Evolutionary conservation across 1,140 invertebrate genomes (phyloP).

Genomic region (Papilio dardanus): DNA sequence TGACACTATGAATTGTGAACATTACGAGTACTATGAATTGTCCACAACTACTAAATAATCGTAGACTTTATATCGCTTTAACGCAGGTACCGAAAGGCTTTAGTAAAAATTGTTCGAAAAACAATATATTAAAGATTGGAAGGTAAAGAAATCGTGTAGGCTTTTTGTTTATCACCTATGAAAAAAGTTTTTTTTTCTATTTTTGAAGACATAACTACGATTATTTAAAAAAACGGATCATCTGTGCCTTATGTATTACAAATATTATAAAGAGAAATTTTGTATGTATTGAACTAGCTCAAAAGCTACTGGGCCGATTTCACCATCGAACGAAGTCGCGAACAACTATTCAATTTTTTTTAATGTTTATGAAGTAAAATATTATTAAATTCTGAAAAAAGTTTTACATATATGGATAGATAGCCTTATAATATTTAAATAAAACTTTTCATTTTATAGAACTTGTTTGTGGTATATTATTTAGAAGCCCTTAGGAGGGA

Average conservation of each 20-base stretch:
- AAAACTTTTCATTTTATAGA: background rate
- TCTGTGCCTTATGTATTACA: no score
- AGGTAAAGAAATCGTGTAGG: background rate
- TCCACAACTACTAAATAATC: background rate
- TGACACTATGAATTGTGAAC: conserved; percentile 4
- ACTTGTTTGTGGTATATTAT: background rate
- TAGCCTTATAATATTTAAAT: no score
- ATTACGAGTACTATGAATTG: background rate
- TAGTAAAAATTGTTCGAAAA: background rate
- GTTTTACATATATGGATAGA: background rate
- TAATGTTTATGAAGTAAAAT: no score
- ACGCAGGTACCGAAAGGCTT: background rate
- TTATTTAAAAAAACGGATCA: no score
- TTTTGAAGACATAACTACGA: no score
- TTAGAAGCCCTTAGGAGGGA: background rate
- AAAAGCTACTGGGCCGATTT: no score
- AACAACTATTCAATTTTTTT: no score
- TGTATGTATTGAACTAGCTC: no score
- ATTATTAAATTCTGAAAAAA: background rate
- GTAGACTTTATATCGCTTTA: background rate
- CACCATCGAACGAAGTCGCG: no score
- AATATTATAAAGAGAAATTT: no score
- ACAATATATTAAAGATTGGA: background rate
- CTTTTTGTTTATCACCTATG: background rate
- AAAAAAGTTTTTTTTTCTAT: background rate